Evolutionary conservation across 2,888 invertebrate species (phyloP), one percentile per base, ranked within the genome.

Genomic region (Odontomyia ornata): DNA sequence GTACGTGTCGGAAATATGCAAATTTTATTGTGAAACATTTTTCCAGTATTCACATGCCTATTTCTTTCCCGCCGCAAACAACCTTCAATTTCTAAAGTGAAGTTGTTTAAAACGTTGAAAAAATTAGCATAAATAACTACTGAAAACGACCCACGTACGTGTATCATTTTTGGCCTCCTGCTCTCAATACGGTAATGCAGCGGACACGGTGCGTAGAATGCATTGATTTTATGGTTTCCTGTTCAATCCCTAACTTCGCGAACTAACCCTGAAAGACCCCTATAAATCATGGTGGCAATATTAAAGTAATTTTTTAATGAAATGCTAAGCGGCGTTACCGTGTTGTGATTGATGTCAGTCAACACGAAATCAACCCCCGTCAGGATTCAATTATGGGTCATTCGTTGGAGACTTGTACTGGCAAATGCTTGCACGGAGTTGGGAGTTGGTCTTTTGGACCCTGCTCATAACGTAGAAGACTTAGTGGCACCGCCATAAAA

Each of bases 41-140:
- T 77, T 79, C 79, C 79, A 79, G 76, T 67, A 79, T 77, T 79
- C 77, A 79, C 57, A 75, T 77, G 79, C 77, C 77, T 69, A 77
- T 77, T 79, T 79, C 47, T 65, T 11, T 9, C 27, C 64, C 25
- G 60, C 60, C n/a, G 23, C 11, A 18, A 15, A 13, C 52, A 4
- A 15, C 52, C 5, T 52, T 52, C 3, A 52, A 18, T 15, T 9
- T 4, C 18, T 3, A 15, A 4, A 4, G 52, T 15, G 15, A 4
- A 52, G 52, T 4, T 25, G 60, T 18, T 43, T 18, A 1, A 21
- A 1, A 30, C 15, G 23, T 47, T 18, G 15, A 36, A 25, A 15
- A 43, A 47, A 69, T 77, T 75, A 75, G 57, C 77, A 77, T 77
- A 77, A 69, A 69, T 67, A 43, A 15, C 15, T 18, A 36, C 27